A percentile compares a stretch with the other conserved stretches of the same genome.
These are phyloP conservation scores for Petrocephalus microphthalmus DNA, from an alignment of 2,113 vertebrate genomes.

Conservation along the genomic window DNA sequence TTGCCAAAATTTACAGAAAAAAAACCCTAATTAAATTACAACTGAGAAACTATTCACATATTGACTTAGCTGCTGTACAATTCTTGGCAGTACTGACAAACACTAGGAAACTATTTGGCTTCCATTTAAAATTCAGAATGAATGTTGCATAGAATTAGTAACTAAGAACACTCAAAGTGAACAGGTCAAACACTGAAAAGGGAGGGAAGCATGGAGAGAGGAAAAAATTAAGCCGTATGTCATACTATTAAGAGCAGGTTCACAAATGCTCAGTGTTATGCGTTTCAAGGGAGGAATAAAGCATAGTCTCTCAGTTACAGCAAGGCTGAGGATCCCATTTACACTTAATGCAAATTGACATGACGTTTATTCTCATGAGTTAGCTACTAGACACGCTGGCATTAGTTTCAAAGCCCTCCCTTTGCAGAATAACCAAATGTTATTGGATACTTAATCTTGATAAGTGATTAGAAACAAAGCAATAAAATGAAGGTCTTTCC, in stretches of 20 bases:
- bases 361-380: slow-evolving; percentile 28
- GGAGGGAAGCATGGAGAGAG: slow-evolving; percentile 6
- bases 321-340: slow-evolving; percentile 28
- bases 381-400: slow-evolving; percentile 30
- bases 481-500: not conserved
- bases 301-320: slow-evolving; percentile 28
- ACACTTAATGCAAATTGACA: slow-evolving; percentile 27
- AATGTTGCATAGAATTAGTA: slow-evolving; percentile 70
- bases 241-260: slow-evolving; percentile 14
- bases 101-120: slow-evolving; percentile 53
- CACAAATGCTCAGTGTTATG: slow-evolving; percentile 27
- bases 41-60: slow-evolving; percentile 28
- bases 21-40: slow-evolving; percentile 40
- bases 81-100: slow-evolving; percentile 56
- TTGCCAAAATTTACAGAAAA: slow-evolving; percentile 43
- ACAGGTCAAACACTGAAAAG: slow-evolving; percentile 17
- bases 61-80: slow-evolving; percentile 51
- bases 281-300: slow-evolving; percentile 26
- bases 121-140: slow-evolving; percentile 52
- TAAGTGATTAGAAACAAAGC: not conserved
- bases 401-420: slow-evolving; percentile 17
- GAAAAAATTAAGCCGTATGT: not conserved
- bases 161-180: slow-evolving; percentile 36
- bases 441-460: slow-evolving; percentile 6
- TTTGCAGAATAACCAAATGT: not conserved